A percentile compares a stretch with the other conserved stretches of the same genome.
phyloP scores from a whole-genome alignment of 2,888 invertebrate genomes.

The Physocephala rufipes region DNA sequence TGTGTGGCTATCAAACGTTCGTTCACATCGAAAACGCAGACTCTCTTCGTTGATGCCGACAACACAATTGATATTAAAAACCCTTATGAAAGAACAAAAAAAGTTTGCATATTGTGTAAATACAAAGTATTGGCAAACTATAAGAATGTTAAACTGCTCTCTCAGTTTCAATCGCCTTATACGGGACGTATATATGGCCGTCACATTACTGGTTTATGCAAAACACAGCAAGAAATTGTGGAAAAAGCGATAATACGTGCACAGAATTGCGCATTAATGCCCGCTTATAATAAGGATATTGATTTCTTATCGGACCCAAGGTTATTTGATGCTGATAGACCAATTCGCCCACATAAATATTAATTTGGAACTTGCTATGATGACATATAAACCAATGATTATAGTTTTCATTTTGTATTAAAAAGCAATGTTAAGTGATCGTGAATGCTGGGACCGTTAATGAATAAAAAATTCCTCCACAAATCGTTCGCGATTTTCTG shows the following conservation, averaged over 20 bases:
- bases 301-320: slow-evolving; percentile 86
- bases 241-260: slow-evolving; percentile 80
- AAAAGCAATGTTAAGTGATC: too few species aligned
- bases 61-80: slow-evolving; percentile 73
- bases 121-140: slow-evolving; percentile 84
- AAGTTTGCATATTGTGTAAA: slow-evolving; percentile 84
- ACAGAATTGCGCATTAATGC: slow-evolving; percentile 84
- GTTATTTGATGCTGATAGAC: slow-evolving; percentile 88
- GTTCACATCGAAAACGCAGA: slow-evolving; percentile 11
- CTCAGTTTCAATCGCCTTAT: slow-evolving; percentile 95
- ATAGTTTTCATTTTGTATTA: too few species aligned
- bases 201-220: slow-evolving; percentile 94
- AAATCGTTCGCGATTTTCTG: too few species aligned
- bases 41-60: slow-evolving; percentile 48
- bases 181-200: slow-evolving; percentile 92
- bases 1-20: slow-evolving; percentile 1
- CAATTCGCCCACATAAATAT: slow-evolving; percentile 81
- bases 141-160: slow-evolving; percentile 89
- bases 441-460: too few species aligned
- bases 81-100: slow-evolving; percentile 80
- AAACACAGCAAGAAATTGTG: slow-evolving; percentile 78
- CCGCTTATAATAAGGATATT: slow-evolving; percentile 80
- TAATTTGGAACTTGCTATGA: too few species aligned
- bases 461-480: too few species aligned
- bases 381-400: too few species aligned